These are phyloP conservation scores for Ashinkailepas kermadecensis DNA, from an alignment of 2,888 invertebrate species.

Conservation along the genomic window DNA sequence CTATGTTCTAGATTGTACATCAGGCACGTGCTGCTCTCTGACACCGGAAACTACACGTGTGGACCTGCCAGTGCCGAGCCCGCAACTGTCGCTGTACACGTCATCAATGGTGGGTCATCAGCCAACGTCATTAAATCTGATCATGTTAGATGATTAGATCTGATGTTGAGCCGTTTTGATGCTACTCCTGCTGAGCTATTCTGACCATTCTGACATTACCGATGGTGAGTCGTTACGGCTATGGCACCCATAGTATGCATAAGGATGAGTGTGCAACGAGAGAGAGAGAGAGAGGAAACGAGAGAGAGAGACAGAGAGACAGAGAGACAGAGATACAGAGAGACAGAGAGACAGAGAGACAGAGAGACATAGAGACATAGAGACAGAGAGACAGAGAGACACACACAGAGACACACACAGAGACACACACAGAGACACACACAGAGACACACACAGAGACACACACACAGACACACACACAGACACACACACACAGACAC, in stretches of 20 bases:
- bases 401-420: constrained; percentile 1
- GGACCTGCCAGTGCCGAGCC: constrained; percentile 76
- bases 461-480: constrained; percentile 13
- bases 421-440: neutral
- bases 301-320: neutral
- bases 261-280: too few relatives aligned
- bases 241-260: too few relatives aligned
- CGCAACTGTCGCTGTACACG: constrained; percentile 73
- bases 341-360: neutral
- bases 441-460: neutral
- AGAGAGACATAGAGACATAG: neutral
- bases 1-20: constrained; percentile 44
- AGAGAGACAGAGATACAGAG: neutral
- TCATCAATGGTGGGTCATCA: constrained; percentile 59
- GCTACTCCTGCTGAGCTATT: too few relatives aligned
- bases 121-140: too few relatives aligned
- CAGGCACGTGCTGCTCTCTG: constrained; percentile 54
- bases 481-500: neutral
- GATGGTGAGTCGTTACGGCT: too few relatives aligned
- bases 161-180: too few relatives aligned
- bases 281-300: neutral
- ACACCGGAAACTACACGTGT: constrained; percentile 56
- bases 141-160: too few relatives aligned
- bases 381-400: neutral
- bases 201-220: too few relatives aligned